Percentiles rank a stretch among this genome's conserved stretches.
phyloP scores from a whole-genome alignment of 2,888 invertebrate species.

The Iphiclides podalirius region DNA sequence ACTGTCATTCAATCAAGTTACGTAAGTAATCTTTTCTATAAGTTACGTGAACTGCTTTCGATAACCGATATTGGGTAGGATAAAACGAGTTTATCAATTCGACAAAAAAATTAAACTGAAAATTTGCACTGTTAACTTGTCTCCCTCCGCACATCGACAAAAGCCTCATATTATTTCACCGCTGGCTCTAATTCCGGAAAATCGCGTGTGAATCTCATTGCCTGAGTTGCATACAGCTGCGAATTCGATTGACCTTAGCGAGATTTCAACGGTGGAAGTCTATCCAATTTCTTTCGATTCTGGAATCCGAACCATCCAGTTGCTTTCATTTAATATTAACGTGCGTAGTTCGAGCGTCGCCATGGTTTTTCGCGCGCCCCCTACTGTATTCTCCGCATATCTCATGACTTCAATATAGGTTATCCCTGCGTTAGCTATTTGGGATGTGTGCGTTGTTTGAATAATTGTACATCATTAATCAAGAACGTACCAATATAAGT shows the following conservation, averaged over 20 bases:
- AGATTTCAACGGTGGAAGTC: slow-evolving; percentile 60
- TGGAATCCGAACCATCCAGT: slow-evolving; percentile 47
- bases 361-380: slow-evolving; percentile 70
- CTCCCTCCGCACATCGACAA: too few species aligned
- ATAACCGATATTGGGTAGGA: too few species aligned
- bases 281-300: slow-evolving; percentile 54
- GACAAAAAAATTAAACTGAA: too few species aligned
- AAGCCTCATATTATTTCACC: too few species aligned
- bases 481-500: not conserved
- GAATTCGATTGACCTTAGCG: slow-evolving; percentile 59
- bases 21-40: too few species aligned
- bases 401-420: slow-evolving; percentile 72
- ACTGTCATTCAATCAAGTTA: too few species aligned
- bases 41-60: too few species aligned
- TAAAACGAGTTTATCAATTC: too few species aligned
- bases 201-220: slow-evolving; percentile 57
- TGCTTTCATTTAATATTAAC: slow-evolving; percentile 72
- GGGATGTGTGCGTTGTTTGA: slow-evolving; percentile 40
- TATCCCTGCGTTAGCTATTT: slow-evolving; percentile 61
- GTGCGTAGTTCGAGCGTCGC: slow-evolving; percentile 45
- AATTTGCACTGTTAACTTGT: too few species aligned
- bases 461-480: slow-evolving; percentile 3
- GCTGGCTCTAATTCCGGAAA: slow-evolving; percentile 33
- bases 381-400: slow-evolving; percentile 63
- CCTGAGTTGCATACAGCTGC: slow-evolving; percentile 55